phyloP scores from a whole-genome alignment of 2,113 vertebrate species.

The Muscicapa adusta region DNA sequence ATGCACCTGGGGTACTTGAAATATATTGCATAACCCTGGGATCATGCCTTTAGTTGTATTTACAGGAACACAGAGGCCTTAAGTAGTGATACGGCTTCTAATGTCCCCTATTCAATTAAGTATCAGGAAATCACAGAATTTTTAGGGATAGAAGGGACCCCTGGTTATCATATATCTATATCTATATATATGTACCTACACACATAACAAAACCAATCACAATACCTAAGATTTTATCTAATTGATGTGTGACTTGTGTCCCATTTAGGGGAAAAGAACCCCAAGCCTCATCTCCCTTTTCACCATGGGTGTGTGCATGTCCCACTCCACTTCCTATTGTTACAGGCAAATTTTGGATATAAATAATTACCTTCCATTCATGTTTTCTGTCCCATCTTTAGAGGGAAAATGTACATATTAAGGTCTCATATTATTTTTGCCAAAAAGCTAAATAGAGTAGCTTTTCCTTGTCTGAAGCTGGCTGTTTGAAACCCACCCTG shows the following conservation, averaged over 20 bases:
- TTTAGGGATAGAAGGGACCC: background rate
- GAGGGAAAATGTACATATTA: background rate
- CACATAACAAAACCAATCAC: background rate
- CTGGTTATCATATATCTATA: background rate
- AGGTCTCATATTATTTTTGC: background rate
- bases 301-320: too few species aligned
- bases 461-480: background rate
- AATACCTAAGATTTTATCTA: background rate
- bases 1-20: background rate
- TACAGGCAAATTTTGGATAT: background rate
- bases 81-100: background rate
- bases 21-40: background rate
- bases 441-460: background rate
- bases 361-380: background rate
- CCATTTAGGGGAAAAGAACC: background rate
- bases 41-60: background rate
- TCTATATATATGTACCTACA: background rate
- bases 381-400: background rate
- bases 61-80: background rate
- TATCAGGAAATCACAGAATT: background rate
- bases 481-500: background rate
- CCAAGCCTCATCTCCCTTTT: background rate
- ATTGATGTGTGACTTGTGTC: background rate
- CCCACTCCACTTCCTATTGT: background rate
- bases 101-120: background rate